Conservation (phyloP, 2,113 vertebrate species). For the Apistogramma diplotaenia region DNA sequence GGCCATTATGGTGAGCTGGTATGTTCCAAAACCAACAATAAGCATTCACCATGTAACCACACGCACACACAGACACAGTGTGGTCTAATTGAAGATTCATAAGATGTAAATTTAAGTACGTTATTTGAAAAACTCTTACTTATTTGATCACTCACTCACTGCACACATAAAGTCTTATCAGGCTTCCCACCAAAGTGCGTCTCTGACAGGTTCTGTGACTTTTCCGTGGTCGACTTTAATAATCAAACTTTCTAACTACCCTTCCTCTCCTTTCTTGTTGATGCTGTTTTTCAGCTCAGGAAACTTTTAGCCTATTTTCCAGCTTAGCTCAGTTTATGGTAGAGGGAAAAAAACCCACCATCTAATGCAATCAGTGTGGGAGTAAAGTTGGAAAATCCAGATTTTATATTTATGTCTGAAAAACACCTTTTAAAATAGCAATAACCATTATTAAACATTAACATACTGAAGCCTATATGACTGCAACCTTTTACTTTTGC, state of each 20-base stretch:
- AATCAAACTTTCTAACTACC: neutral
- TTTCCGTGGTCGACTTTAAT: neutral
- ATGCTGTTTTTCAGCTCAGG: neutral
- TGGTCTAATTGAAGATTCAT: neutral
- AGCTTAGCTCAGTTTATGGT: neutral
- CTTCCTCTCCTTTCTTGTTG: neutral
- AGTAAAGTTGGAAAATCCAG: neutral
- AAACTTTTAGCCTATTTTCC: neutral
- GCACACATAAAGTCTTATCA: neutral
- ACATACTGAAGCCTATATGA: neutral
- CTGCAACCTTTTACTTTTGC: neutral
- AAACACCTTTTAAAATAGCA: neutral
- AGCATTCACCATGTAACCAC: neutral
- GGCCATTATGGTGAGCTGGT: neutral
- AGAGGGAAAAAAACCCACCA: neutral
- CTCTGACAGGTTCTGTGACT: neutral
- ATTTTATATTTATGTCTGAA: neutral
- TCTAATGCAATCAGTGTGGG: neutral
- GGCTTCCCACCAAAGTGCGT: neutral
- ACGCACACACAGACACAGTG: neutral
- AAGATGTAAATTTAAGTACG: neutral
- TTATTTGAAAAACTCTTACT: neutral
- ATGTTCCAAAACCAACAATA: slow-evolving; percentile 2
- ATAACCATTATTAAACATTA: neutral
- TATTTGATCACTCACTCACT: neutral